A percentile compares a stretch with the other conserved stretches of the same genome.
These are phyloP conservation scores for Cancer borealis DNA, from an alignment of 2,888 invertebrate genomes.

Conservation along the genomic window DNA sequence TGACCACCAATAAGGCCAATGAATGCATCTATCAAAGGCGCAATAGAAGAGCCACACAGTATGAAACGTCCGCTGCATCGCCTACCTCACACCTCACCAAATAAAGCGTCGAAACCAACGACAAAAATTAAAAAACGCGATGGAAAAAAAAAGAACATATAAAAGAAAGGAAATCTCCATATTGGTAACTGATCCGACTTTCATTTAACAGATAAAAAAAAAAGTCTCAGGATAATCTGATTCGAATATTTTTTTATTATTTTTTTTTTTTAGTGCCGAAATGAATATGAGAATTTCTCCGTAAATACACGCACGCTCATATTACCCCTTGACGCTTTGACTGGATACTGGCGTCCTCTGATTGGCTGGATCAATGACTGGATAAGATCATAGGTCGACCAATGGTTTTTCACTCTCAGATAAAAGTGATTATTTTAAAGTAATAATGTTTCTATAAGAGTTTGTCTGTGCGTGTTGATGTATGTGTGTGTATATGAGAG, in stretches of 20 bases:
- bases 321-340: not conserved
- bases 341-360: not conserved
- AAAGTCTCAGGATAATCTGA: conserved; percentile 12
- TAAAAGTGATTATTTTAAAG: not conserved
- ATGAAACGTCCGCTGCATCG: no score
- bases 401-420: not conserved
- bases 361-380: not conserved
- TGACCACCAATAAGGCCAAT: no score
- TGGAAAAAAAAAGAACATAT: not conserved
- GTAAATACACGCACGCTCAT: not conserved
- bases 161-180: not conserved
- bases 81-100: not conserved
- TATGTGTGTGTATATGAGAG: not conserved
- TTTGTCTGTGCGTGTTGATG: not conserved
- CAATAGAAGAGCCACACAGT: no score
- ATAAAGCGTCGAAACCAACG: not conserved
- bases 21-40: no score
- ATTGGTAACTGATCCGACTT: conserved; percentile 20
- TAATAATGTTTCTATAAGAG: not conserved
- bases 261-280: not conserved
- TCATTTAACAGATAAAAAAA: not conserved
- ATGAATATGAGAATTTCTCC: not conserved
- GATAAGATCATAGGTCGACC: conserved; percentile 1
- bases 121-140: not conserved
- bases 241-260: not conserved